These are phyloP conservation scores for Drosophila macrothrix DNA, from an alignment of 2,888 invertebrate genomes.

Conservation along the genomic window DNA sequence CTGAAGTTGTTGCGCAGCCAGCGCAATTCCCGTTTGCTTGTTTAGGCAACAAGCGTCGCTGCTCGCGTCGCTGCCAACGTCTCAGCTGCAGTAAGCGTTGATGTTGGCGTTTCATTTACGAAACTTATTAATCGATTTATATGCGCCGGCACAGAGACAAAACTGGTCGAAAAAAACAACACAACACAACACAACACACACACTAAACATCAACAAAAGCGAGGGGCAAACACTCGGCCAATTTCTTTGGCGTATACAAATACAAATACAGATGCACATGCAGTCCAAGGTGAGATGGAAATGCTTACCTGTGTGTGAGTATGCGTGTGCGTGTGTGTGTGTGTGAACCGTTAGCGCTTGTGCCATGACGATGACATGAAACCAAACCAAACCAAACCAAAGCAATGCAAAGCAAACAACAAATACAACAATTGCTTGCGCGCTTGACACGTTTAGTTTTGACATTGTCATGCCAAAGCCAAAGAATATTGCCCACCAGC, in stretches of 20 bases:
- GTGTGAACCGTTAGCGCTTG: slow-evolving; percentile 66
- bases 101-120: slow-evolving; percentile 74
- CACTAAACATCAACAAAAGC: slow-evolving; percentile 7
- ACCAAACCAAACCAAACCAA: slow-evolving; percentile 31
- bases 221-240: slow-evolving; percentile 35
- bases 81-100: slow-evolving; percentile 35
- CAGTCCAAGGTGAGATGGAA: slow-evolving; percentile 74
- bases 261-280: slow-evolving; percentile 24
- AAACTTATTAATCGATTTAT: slow-evolving; percentile 80
- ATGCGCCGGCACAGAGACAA: slow-evolving; percentile 67
- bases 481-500: slow-evolving; percentile 68
- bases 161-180: slow-evolving; percentile 27
- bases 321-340: slow-evolving; percentile 32
- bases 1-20: slow-evolving; percentile 53
- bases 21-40: slow-evolving; percentile 50
- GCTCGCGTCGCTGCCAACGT: slow-evolving; percentile 23
- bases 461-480: slow-evolving; percentile 76
- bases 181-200: background rate
- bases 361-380: slow-evolving; percentile 56
- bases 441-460: slow-evolving; percentile 72
- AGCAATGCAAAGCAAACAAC: slow-evolving; percentile 12
- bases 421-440: slow-evolving; percentile 31
- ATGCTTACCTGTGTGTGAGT: slow-evolving; percentile 42
- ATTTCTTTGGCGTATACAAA: slow-evolving; percentile 48
- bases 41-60: slow-evolving; percentile 41